These are phyloP conservation scores for Acomys russatus DNA, from an alignment of 2,797 vertebrate genomes.

Conservation along the genomic window DNA sequence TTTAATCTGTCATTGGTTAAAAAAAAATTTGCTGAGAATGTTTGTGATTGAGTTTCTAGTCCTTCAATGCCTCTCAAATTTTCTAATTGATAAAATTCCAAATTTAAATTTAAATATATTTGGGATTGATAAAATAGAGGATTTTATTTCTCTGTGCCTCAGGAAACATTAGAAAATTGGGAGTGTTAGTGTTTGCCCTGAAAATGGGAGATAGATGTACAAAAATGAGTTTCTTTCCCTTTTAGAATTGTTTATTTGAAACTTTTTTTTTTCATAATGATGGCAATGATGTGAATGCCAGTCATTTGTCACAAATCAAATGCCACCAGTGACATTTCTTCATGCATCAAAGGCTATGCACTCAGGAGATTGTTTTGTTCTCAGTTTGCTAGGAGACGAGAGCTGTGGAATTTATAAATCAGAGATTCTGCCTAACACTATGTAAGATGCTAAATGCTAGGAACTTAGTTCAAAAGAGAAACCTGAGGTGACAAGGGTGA, in stretches of 20 bases:
- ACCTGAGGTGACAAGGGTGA: not conserved
- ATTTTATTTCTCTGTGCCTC: not conserved
- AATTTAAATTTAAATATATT: slow-evolving; percentile 33
- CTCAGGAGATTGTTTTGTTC: slow-evolving; percentile 36
- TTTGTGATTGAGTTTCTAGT: not conserved
- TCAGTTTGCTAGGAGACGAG: slow-evolving; percentile 56
- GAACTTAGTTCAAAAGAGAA: slow-evolving; percentile 17
- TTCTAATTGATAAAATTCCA: slow-evolving; percentile 53
- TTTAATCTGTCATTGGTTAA: slow-evolving; percentile 18
- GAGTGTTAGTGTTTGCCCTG: slow-evolving; percentile 6
- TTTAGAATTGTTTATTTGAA: slow-evolving; percentile 57
- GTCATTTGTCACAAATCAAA: slow-evolving; percentile 44
- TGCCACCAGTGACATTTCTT: not conserved
- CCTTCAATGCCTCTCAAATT: not conserved
- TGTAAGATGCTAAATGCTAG: not conserved
- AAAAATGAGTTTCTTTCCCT: slow-evolving; percentile 22
- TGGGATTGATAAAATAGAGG: not conserved
- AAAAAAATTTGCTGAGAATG: not conserved
- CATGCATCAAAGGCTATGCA: slow-evolving; percentile 54
- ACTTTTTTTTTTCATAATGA: slow-evolving; percentile 16
- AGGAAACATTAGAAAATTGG: slow-evolving; percentile 43
- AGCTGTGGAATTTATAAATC: not conserved
- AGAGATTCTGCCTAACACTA: not conserved
- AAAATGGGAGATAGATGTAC: slow-evolving; percentile 1
- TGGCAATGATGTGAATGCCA: not conserved